These are phyloP conservation scores for Geophilus truncorum DNA, from an alignment of 2,888 invertebrate genomes.

Conservation along the genomic window DNA sequence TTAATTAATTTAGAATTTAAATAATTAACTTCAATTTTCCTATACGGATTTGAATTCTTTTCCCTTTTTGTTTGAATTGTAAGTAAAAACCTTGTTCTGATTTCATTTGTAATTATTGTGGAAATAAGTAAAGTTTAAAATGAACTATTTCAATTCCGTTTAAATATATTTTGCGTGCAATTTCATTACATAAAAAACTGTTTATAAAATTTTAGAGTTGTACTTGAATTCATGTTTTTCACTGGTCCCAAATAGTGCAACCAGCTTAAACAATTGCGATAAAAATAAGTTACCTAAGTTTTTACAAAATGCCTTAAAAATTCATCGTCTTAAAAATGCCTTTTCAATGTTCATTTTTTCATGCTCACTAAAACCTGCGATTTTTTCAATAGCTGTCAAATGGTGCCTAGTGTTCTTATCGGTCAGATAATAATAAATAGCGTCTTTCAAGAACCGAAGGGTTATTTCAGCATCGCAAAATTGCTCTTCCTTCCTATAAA, in stretches of 20 bases:
- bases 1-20: background rate
- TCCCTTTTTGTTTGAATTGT: background rate
- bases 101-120: background rate
- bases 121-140: background rate
- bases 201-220: too few species aligned
- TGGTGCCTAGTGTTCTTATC: conserved; percentile 86
- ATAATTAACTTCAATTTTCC: background rate
- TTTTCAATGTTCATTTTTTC: conserved; percentile 71
- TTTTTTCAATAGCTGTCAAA: conserved; percentile 83
- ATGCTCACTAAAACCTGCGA: conserved; percentile 75
- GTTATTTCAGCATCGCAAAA: conserved; percentile 77
- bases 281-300: too few species aligned
- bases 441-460: conserved; percentile 85
- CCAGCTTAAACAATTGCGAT: too few species aligned
- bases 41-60: background rate
- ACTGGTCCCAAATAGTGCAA: too few species aligned
- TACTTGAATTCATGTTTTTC: too few species aligned
- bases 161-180: background rate
- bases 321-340: conserved; percentile 30
- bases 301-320: background rate
- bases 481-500: conserved; percentile 40
- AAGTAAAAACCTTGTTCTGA: background rate
- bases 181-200: background rate
- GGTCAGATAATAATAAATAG: conserved; percentile 85
- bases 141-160: background rate